Evolutionary conservation across 2,113 vertebrate genomes (phyloP).

Genomic region (Centropus bengalensis): DNA sequence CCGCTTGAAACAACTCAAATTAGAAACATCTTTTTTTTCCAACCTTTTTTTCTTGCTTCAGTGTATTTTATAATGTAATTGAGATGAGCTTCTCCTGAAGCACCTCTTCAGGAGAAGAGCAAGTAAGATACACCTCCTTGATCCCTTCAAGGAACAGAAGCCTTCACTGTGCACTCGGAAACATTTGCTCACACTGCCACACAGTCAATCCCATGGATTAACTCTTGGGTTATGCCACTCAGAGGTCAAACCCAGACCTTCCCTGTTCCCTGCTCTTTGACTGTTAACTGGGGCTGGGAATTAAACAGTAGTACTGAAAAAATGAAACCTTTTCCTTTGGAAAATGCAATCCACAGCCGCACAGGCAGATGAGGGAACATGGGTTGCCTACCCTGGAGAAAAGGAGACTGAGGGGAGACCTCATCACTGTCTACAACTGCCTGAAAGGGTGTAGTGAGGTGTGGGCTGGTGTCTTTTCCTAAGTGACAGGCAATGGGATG

Average conservation of each 20-base stretch:
- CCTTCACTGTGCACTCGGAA: slow-evolving; percentile 35
- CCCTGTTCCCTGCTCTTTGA: not conserved
- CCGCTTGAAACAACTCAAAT: slow-evolving; percentile 67
- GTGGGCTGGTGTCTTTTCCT: too few relatives aligned
- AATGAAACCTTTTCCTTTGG: too few relatives aligned
- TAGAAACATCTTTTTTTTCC: slow-evolving; percentile 68
- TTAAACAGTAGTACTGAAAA: not conserved
- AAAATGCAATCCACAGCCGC: too few relatives aligned
- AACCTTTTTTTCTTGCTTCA: not conserved
- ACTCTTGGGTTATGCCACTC: not conserved
- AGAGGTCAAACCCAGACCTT: not conserved
- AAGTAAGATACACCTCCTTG: not conserved
- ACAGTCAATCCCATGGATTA: not conserved
- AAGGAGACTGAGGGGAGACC: too few relatives aligned
- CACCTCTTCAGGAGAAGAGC: slow-evolving; percentile 49
- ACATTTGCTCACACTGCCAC: slow-evolving; percentile 17
- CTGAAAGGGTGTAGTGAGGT: too few relatives aligned
- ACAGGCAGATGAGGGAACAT: too few relatives aligned
- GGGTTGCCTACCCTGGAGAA: too few relatives aligned
- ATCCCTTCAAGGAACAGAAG: slow-evolving; percentile 38
- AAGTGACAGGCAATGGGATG: too few relatives aligned
- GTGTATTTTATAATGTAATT: slow-evolving; percentile 22
- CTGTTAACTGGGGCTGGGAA: not conserved
- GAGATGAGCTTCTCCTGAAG: slow-evolving; percentile 18
- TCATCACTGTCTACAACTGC: too few relatives aligned